Conservation (phyloP, 2,888 invertebrate genomes). For the Plemyria rubiginata region DNA sequence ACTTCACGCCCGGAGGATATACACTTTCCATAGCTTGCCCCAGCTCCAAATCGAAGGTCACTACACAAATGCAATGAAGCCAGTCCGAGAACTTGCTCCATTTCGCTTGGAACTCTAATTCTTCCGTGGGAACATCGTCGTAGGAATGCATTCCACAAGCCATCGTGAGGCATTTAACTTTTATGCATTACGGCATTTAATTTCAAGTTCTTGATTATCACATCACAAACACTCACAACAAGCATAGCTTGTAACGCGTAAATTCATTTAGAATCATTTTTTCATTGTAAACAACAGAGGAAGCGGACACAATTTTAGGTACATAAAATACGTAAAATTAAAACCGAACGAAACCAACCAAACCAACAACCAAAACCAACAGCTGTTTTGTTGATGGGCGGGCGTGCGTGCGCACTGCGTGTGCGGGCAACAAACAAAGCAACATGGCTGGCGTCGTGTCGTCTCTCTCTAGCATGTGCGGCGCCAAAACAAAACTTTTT, state of each 20-base stretch:
- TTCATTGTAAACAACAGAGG: conserved; percentile 65
- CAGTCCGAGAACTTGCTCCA: conserved; percentile 95
- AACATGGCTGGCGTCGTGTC: conserved; percentile 65
- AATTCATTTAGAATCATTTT: conserved; percentile 52
- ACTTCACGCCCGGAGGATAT: conserved; percentile 91
- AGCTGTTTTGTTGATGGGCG: conserved; percentile 67
- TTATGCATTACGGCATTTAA: conserved; percentile 52
- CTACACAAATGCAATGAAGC: conserved; percentile 98
- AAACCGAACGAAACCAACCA: no score
- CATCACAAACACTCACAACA: conserved; percentile 49
- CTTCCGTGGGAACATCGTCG: conserved; percentile 67
- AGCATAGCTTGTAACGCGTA: conserved; percentile 55
- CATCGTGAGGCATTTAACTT: conserved; percentile 59
- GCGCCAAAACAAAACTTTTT: conserved; percentile 72
- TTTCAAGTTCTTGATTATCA: conserved; percentile 44
- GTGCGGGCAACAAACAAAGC: no score
- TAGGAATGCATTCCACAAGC: conserved; percentile 72
- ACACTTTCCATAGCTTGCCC: conserved; percentile 99
- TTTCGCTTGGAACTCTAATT: conserved; percentile 71
- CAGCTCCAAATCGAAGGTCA: conserved; percentile 99
- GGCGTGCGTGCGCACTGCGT: no score
- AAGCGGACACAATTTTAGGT: conserved; percentile 59
- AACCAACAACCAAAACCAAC: no score
- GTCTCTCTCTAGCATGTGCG: conserved; percentile 44
- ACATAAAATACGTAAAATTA: conserved; percentile 54